These are phyloP conservation scores for Eonycteris spelaea DNA, from an alignment of 2,113 vertebrate genomes.

Conservation along the genomic window DNA sequence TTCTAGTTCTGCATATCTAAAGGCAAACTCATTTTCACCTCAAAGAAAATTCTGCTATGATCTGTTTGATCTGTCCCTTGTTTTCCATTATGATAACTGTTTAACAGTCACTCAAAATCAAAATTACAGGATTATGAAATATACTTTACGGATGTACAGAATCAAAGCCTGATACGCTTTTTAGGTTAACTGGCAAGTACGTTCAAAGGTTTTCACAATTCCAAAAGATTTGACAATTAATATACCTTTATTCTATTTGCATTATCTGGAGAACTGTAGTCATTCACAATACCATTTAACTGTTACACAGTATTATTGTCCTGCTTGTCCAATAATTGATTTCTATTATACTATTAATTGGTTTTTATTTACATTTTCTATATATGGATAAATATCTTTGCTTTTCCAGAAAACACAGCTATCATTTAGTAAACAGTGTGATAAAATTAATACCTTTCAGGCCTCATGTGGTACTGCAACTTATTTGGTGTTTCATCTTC, in stretches of 20 bases:
- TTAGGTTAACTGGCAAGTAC: background rate
- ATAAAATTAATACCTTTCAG: slow-evolving; percentile 64
- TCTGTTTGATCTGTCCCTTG: background rate
- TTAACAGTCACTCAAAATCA: background rate
- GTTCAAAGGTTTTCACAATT: background rate
- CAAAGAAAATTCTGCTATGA: background rate
- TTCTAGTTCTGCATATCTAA: background rate
- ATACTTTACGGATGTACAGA: background rate
- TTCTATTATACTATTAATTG: background rate
- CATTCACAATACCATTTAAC: background rate
- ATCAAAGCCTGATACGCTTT: background rate
- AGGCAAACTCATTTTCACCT: slow-evolving; percentile 19
- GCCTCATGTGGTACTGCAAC: slow-evolving; percentile 53
- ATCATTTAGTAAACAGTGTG: background rate
- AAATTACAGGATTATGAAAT: background rate
- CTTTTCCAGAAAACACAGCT: background rate
- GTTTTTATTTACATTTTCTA: background rate
- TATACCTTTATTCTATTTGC: background rate
- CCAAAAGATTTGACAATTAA: background rate
- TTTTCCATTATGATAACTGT: background rate
- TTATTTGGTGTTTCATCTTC: slow-evolving; percentile 62
- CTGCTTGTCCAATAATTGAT: background rate
- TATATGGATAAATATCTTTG: background rate
- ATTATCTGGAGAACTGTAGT: background rate
- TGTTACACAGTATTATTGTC: background rate